Conservation (phyloP, 2,113 vertebrate genomes). For the Galeopterus variegatus region DNA sequence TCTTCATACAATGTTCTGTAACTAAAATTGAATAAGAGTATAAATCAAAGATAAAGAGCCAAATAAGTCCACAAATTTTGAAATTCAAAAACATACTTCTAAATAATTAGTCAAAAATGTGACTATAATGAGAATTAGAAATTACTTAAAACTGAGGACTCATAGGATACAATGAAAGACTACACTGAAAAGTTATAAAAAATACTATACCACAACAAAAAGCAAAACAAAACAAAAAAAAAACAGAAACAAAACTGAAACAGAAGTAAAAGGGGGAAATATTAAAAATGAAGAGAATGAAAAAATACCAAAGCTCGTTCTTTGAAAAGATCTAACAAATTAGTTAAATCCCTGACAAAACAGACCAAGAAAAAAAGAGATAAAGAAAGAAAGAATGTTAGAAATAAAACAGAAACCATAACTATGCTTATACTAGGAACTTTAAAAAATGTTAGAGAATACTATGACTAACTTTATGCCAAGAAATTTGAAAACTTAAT, state of each 20-base stretch:
- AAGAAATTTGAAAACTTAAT: slow-evolving; percentile 31
- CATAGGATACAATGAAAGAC: background rate
- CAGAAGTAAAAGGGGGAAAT: background rate
- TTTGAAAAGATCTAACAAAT: slow-evolving; percentile 19
- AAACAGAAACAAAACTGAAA: background rate
- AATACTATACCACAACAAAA: background rate
- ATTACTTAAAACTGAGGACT: background rate
- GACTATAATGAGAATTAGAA: slow-evolving; percentile 39
- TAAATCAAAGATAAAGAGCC: slow-evolving; percentile 13
- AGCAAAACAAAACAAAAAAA: background rate
- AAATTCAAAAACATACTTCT: slow-evolving; percentile 33
- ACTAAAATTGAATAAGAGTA: background rate
- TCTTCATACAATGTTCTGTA: slow-evolving; percentile 15
- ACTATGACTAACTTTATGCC: background rate
- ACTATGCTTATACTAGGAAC: background rate
- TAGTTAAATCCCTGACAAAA: slow-evolving; percentile 28
- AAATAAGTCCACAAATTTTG: slow-evolving; percentile 21
- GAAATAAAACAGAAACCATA: background rate
- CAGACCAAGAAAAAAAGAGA: background rate
- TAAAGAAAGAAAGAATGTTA: background rate
- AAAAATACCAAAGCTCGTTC: background rate
- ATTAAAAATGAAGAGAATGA: background rate
- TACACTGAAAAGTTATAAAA: slow-evolving; percentile 31
- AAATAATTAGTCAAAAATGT: slow-evolving; percentile 29
- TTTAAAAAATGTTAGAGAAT: slow-evolving; percentile 5